Evolutionary conservation across 30 jellyfish, hydroid and myxozoan genomes (phyloP).

Genomic region (Pelagia noctiluca): DNA sequence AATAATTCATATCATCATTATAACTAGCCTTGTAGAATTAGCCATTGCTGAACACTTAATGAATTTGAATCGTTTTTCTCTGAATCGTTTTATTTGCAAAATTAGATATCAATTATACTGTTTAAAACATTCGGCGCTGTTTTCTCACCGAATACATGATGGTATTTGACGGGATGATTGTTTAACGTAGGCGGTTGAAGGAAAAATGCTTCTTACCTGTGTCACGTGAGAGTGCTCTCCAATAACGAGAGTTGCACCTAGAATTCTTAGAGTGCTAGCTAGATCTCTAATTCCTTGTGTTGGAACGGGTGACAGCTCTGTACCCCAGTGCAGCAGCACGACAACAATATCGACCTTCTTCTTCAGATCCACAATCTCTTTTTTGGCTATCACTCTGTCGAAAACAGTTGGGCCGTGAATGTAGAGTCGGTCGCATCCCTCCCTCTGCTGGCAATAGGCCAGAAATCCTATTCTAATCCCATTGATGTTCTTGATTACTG

Average conservation of each 20-base stretch:
- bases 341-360: slow-evolving; percentile 66
- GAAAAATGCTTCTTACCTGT: no score
- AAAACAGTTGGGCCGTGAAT: slow-evolving; percentile 44
- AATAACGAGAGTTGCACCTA: slow-evolving; percentile 84
- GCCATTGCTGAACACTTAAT: no score
- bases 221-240: slow-evolving; percentile 93
- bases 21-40: no score
- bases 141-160: no score
- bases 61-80: no score
- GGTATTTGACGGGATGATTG: no score
- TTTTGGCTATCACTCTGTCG: slow-evolving; percentile 15
- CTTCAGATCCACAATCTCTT: slow-evolving; percentile 47
- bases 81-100: no score
- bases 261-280: slow-evolving; percentile 51
- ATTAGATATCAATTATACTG: no score
- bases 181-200: no score
- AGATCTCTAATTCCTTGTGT: slow-evolving; percentile 72
- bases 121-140: no score
- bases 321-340: slow-evolving; percentile 90
- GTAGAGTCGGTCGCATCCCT: slow-evolving; percentile 57
- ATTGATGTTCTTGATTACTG: slow-evolving; percentile 71
- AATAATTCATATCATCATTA: no score
- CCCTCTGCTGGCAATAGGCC: slow-evolving; percentile 76
- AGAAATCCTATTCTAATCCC: slow-evolving; percentile 86
- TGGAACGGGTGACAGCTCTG: slow-evolving; percentile 79